A percentile compares a stretch with the other conserved stretches of the same genome.
These are phyloP conservation scores for Agrochola litura DNA, from an alignment of 2,888 invertebrate species.

Conservation along the genomic window DNA sequence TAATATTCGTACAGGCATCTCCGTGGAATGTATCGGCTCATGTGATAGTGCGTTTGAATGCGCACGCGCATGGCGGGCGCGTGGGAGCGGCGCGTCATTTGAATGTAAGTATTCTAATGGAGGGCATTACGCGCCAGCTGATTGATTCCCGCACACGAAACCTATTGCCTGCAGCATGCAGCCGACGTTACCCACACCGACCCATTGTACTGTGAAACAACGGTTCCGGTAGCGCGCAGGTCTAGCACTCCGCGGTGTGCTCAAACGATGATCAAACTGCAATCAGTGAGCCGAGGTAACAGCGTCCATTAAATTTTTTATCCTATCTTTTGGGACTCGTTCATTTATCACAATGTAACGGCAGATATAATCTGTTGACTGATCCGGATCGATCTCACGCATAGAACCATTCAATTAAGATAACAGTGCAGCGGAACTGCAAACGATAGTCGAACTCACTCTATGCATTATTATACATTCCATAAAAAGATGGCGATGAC, in stretches of 20 bases:
- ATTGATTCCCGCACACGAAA: slow-evolving; percentile 58
- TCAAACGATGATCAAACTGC: slow-evolving; percentile 34
- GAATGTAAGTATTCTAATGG: slow-evolving; percentile 67
- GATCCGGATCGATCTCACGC: slow-evolving; percentile 60
- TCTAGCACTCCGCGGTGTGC: background rate
- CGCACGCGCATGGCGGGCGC: slow-evolving; percentile 26
- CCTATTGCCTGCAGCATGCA: slow-evolving; percentile 49
- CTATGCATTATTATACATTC: slow-evolving; percentile 27
- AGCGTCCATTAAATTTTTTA: slow-evolving; percentile 34
- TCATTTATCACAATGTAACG: slow-evolving; percentile 45
- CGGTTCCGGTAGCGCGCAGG: slow-evolving; percentile 43
- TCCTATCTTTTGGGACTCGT: slow-evolving; percentile 24
- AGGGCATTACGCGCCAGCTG: slow-evolving; percentile 60
- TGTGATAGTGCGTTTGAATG: slow-evolving; percentile 14
- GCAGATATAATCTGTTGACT: slow-evolving; percentile 47
- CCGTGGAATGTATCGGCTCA: slow-evolving; percentile 26
- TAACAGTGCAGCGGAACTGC: slow-evolving; percentile 38
- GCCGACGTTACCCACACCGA: background rate
- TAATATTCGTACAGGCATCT: background rate
- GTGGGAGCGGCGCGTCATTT: slow-evolving; percentile 60
- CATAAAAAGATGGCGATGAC: slow-evolving; percentile 24
- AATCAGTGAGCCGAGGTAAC: slow-evolving; percentile 30
- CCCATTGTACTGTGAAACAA: slow-evolving; percentile 7
- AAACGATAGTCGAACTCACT: slow-evolving; percentile 12
- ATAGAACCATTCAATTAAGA: slow-evolving; percentile 40